Evolutionary conservation across 1,140 invertebrate species (phyloP), one percentile per base, ranked within the genome.

Genomic region (Charaxes varanes): DNA sequence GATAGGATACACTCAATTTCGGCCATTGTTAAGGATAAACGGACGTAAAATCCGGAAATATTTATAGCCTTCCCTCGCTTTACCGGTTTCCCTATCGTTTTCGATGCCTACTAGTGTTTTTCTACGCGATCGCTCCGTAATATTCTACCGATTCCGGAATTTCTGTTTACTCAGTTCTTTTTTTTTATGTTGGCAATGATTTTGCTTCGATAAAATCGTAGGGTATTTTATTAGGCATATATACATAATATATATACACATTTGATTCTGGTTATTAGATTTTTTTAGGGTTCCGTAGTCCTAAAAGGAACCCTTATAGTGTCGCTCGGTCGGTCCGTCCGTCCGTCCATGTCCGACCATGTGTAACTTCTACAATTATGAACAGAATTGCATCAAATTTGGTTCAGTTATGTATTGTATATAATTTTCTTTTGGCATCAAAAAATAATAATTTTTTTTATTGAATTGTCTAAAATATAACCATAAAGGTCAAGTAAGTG

Each of bases 1-100:
- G 56, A 62, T 66, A 60, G 53, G 59, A 53, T 58, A 62, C 55
- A 60, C 53, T 57, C 51, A 60, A 62, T 60, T 60, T 62, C 45
- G 44, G 51, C 49, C 52, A 62, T 60, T 63, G 57, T 61, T 58
- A 54, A 55, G 48, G 55, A 59, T 65, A 65, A 56, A 46, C 44
- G 48, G 52, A 61, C 52, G 50, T 58, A 52, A 62, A 65, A 54
- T 56, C 53, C 40, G 50, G 55, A 56, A 51, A 58, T 58, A 62
- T 58, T 58, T 58, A 63, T 53, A 48, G 50, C 33, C 27, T 32
- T n/a, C 44, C 53, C 28, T 28, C 43, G 46, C 23, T 62, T 59
- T 48, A 44, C 32, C 24, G 56, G 53, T 50, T 55, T 48, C 38
- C 37, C 40, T 45, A 41, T 52, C 44, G 47, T 53, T 53, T 44